Percentiles rank a stretch among this genome's conserved stretches.
These are phyloP conservation scores for Hypomesus transpacificus DNA, from an alignment of 2,113 vertebrate species.

Conservation along the genomic window DNA sequence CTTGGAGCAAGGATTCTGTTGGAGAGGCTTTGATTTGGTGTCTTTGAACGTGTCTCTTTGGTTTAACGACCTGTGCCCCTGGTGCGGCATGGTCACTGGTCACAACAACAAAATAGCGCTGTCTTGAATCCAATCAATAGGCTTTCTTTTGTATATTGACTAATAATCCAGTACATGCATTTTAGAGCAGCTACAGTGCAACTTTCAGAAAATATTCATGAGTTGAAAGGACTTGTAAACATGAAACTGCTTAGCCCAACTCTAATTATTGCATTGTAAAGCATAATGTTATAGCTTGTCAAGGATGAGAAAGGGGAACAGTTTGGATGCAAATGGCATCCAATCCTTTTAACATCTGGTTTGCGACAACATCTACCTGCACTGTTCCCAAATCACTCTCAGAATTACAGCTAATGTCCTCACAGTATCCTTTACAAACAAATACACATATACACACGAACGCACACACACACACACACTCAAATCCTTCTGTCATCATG, in stretches of 20 bases:
- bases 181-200: too few relatives aligned
- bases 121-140: neutral
- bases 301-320: neutral
- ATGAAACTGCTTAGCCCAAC: too few relatives aligned
- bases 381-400: conserved; percentile 39
- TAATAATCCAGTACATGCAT: too few relatives aligned
- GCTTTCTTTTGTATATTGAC: too few relatives aligned
- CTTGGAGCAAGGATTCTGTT: conserved; percentile 39
- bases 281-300: too few relatives aligned
- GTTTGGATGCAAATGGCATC: conserved; percentile 25
- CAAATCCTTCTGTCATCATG: conserved; percentile 20
- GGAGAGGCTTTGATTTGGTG: conserved; percentile 54
- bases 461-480: conserved; percentile 38
- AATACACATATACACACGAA: conserved; percentile 37
- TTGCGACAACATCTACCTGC: conserved; percentile 45
- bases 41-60: conserved; percentile 56
- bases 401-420: conserved; percentile 27
- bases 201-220: too few relatives aligned
- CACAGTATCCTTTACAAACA: conserved; percentile 3
- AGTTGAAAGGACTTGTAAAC: too few relatives aligned
- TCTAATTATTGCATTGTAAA: too few relatives aligned
- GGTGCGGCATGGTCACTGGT: conserved; percentile 14
- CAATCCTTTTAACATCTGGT: conserved; percentile 49
- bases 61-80: conserved; percentile 27
- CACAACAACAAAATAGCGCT: conserved; percentile 27